Evolutionary conservation across 1,140 invertebrate genomes (phyloP), one percentile per base, ranked within the genome.

Genomic region (Drosophila dunni): DNA sequence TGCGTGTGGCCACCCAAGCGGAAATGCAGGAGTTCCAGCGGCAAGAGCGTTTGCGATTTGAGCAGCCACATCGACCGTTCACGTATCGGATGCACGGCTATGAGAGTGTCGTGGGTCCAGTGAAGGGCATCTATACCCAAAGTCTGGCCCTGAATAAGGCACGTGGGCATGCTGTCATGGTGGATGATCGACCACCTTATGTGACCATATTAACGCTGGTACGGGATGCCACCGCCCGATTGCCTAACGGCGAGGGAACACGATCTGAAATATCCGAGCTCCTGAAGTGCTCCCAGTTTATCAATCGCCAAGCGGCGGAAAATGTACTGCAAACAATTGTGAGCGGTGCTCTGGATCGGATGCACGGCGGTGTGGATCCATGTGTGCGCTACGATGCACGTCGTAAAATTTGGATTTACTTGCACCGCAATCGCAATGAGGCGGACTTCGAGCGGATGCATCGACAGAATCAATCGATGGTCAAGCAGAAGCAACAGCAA

Each of bases 221-320:
- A 8, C 93, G 98, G 44, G 98, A 99, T 94, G 97, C 98, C 3
- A 97, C 97, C 0, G 97, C 98, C 0, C 93, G 98, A 46, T 93
- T 99, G 64, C 98, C 98, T 0, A 98, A 97, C 92, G 98, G 98
- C 0, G 97, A 99, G 93, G 98, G 98, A 20, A 98, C 98, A 0
- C 93, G 97, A 29, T 95, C 96, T 4, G 97, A 99, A 82, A 98
- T 99, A 3, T 92, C 91, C 2, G 92, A 92, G 62, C 57, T 92
- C 15, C 50, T 92, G 0, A 92, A 92, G 46, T 92, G 91, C 33
- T 98, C 97, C 0, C 97, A 98, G 82, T 98, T 97, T 79, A 94
- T 98, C 33, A 94, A 95, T 17, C 94, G 94, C 38, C 95, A 95
- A 48, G 95, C 96, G 34, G 94, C 95, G 40, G 95, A 96, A 69